Evolutionary conservation across 2,888 invertebrate species (phyloP), one percentile per base, ranked within the genome.

Genomic region (Cremastinae sp.): DNA sequence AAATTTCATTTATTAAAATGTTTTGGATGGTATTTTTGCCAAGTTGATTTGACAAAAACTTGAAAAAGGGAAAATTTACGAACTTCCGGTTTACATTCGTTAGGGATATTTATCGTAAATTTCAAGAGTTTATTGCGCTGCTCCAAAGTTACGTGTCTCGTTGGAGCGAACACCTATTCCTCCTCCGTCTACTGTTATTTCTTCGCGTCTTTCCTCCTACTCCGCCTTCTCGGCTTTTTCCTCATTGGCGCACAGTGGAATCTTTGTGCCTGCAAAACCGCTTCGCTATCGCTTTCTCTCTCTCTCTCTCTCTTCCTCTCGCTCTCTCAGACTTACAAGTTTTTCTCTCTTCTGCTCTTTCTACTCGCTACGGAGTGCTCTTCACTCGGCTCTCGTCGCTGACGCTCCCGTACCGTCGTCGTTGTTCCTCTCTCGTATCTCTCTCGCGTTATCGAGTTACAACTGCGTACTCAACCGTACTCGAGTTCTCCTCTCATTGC

Each of bases 371-470:
- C 58, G 64, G 49, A 35, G 56, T 14, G 64, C 74, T 74, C 70
- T 79, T 72, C 69, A 79, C 74, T 79, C 79, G 43, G 47, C 70
- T 62, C 51, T 22, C 76, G 75, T 73, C 70, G 68, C 56, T 56
- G 56, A 59, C 59, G 72, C 68, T 72, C 74, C 28, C 28, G 28
- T 28, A 5, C 22, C 55, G 56, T 37, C 66, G 43, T 49, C 66
- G 68, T 75, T 62, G 61, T 70, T 69, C 58, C 39, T 69, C 28
- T 28, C 71, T 62, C 78, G 68, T 78, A 74, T 72, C 77, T 69
- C 59, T 55, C 43, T 20, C 41, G 43, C 73, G 72, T 76, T 73
- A 76, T 76, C 76, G 73, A 69, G 68, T 76, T 76, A 76, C 75
- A 76, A 68, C 72, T 76, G 75, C 75, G 72, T 68, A 76, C 72